A percentile compares a stretch with the other conserved stretches of the same genome.
phyloP scores from a whole-genome alignment of 2,113 vertebrate genomes.

The Pontoporia blainvillei region DNA sequence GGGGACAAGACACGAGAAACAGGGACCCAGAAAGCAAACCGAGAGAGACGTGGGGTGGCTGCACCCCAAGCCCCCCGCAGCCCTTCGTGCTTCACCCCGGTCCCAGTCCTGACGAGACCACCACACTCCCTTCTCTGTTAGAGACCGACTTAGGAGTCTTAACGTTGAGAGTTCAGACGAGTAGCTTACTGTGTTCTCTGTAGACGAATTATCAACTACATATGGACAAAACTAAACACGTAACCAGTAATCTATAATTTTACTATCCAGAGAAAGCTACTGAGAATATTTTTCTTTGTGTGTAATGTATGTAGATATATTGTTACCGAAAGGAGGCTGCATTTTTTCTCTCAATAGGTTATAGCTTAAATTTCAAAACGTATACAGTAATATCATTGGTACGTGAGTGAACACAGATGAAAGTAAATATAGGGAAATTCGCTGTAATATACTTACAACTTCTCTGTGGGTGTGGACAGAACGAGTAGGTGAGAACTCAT shows the following conservation, averaged over 20 bases:
- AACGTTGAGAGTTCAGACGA: no score
- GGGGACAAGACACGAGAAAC: no score
- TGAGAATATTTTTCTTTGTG: background rate
- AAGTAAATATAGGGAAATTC: background rate
- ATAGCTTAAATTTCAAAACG: background rate
- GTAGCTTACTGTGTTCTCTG: background rate
- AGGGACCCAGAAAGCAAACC: no score
- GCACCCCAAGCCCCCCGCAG: no score
- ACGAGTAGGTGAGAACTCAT: no score
- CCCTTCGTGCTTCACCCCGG: no score
- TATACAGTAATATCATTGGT: background rate
- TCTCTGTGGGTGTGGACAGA: no score
- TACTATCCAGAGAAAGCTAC: background rate
- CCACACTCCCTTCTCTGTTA: no score
- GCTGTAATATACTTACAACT: background rate
- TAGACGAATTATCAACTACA: background rate
- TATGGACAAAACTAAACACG: background rate
- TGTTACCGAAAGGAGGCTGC: background rate
- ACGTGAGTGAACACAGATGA: background rate
- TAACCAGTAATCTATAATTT: background rate
- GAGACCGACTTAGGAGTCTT: no score
- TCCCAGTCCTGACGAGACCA: no score
- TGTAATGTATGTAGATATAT: background rate
- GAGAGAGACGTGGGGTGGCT: no score
- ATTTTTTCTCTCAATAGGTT: background rate